Percentiles rank a stretch among this genome's conserved stretches.
phyloP scores from a whole-genome alignment of 2,113 vertebrate species.

The Dicentrarchus labrax region DNA sequence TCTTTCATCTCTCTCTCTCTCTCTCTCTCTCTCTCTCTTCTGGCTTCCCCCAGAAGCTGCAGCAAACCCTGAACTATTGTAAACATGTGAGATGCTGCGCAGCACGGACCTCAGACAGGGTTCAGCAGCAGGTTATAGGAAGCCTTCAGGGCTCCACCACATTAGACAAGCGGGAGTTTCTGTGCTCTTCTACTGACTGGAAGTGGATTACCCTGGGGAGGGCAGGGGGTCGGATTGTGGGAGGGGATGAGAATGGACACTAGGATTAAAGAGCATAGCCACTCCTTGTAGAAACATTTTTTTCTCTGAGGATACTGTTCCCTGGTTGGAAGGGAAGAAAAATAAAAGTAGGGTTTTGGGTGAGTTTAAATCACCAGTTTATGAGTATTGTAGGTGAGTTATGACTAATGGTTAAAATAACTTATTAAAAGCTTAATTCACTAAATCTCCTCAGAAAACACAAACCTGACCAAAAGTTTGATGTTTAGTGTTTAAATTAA shows the following conservation, averaged over 20 bases:
- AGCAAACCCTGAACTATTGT: constrained; percentile 55
- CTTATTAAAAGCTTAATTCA: background rate
- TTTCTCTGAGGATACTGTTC: constrained; percentile 9
- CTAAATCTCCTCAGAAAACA: background rate
- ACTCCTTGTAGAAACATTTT: constrained; percentile 10
- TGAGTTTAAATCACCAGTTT: background rate
- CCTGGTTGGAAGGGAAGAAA: constrained; percentile 4
- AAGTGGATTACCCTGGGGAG: constrained; percentile 72
- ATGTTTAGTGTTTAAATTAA: background rate
- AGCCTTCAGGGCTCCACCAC: constrained; percentile 66
- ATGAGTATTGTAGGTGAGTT: background rate
- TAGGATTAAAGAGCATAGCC: constrained; percentile 31
- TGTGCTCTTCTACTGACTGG: constrained; percentile 62
- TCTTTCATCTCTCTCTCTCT: background rate
- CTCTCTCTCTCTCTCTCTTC: background rate
- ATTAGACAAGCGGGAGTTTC: constrained; percentile 64
- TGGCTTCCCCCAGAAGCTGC: constrained; percentile 43
- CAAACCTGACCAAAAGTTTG: background rate
- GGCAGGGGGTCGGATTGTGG: constrained; percentile 41
- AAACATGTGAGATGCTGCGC: constrained; percentile 53
- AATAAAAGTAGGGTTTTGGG: background rate
- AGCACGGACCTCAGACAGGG: constrained; percentile 70
- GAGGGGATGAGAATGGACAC: constrained; percentile 50
- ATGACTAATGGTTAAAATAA: no score
- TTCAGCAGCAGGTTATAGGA: constrained; percentile 77